Evolutionary conservation across 2,888 invertebrate species (phyloP), one percentile per base, ranked within the genome.

Genomic region (Autographa gamma): DNA sequence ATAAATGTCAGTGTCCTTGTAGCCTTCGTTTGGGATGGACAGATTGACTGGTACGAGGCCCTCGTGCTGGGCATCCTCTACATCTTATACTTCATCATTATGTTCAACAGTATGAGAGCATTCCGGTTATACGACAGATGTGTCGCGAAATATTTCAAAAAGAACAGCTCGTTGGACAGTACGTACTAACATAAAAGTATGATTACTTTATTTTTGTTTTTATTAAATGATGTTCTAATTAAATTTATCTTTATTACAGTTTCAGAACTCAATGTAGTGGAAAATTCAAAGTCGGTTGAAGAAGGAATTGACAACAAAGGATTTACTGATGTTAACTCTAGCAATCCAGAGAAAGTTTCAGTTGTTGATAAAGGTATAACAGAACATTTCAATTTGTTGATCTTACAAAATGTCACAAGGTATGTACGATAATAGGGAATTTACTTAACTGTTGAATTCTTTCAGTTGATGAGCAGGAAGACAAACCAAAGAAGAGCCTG

Each of bases 31-130:
- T 97, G 97, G 97, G 98, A 98, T 83, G 97, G 97, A 2, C 92
- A 93, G 69, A 96, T 99, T 38, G 97, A 96, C 74, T 98, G 98
- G 97, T 97, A 96, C 85, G 99, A 98, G 90, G 97, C 98, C 0
- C 84, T 97, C 60, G 91, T 97, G 0, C 96, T 99, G 74, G 96
- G 98, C 79, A 89, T 97, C 0, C 93, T 98, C n/a, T 98, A 98
- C 85, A 89, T 97, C 58, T 81, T 96, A 5, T 99, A 98, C 92
- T 97, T 98, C 90, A 80, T 96, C 11, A 83, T 98, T 0, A 97
- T 98, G 94, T 97, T 98, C 88, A 97, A 97, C 85, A 97, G 97
- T 83, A 92, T 94, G 68, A 95, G 96, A 84, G 91, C 94, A 3
- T 95, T 95, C 66, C 71, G 63, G 0, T 18, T 93, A 0, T 85